These are phyloP conservation scores for Hemicrepidius hirtus DNA, from an alignment of 2,888 invertebrate genomes.

Conservation along the genomic window DNA sequence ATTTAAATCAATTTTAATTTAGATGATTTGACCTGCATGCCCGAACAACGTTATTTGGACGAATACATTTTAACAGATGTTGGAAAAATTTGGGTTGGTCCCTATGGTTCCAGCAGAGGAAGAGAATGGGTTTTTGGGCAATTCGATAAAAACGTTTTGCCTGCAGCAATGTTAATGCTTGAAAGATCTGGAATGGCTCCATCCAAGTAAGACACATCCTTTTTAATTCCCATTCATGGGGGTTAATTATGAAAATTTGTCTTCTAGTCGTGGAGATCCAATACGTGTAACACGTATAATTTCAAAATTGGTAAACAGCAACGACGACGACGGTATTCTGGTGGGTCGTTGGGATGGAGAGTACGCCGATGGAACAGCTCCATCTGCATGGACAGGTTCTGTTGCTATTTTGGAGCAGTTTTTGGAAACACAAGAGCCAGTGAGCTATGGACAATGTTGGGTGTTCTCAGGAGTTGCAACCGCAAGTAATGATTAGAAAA, in stretches of 20 bases:
- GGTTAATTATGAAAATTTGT: too few relatives aligned
- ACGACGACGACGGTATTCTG: conserved; percentile 85
- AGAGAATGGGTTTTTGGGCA: conserved; percentile 90
- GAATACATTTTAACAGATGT: conserved; percentile 88
- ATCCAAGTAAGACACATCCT: conserved; percentile 63
- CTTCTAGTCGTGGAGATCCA: conserved; percentile 79
- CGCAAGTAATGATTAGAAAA: conserved; percentile 74
- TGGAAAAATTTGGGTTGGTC: conserved; percentile 91
- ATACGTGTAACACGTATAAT: conserved; percentile 81
- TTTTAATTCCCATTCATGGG: background rate
- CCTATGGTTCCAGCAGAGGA: conserved; percentile 82
- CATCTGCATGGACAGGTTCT: conserved; percentile 88
- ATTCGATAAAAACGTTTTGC: conserved; percentile 82
- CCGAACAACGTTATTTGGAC: conserved; percentile 79
- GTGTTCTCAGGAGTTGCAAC: conserved; percentile 89
- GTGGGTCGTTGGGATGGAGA: conserved; percentile 84
- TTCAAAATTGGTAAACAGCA: conserved; percentile 84
- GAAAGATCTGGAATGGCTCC: conserved; percentile 76
- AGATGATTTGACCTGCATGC: conserved; percentile 88
- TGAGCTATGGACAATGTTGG: conserved; percentile 91
- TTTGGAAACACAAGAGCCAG: conserved; percentile 77
- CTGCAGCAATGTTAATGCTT: conserved; percentile 82
- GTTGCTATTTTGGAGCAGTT: conserved; percentile 85
- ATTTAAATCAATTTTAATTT: conserved; percentile 12
- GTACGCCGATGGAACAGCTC: conserved; percentile 84